Base-by-base conservation (phyloP, 1,140 invertebrate genomes). In the Heliconius hewitsoni region DNA sequence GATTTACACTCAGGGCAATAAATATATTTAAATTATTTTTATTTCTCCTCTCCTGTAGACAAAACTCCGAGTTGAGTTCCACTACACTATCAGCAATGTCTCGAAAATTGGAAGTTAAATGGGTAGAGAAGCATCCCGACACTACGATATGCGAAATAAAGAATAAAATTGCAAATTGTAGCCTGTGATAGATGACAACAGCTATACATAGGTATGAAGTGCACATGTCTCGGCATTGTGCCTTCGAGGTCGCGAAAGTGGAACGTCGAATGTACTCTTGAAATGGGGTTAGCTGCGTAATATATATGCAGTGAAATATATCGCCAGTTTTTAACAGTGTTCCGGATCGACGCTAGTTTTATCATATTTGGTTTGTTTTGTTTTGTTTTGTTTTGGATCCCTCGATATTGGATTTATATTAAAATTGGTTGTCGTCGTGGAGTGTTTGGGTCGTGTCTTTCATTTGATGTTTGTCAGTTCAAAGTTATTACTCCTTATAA, bases 171-270 rank as follows among this genome's bases (percentile, higher is more conserved):
- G 50, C 18, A 52, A 52, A 23, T 23, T 23, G 55, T 57, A 57
- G 55, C 11, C n/a, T 57, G 8, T 57, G n/a, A 11, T 55, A 55
- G 2, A 23, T 23, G 23, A 57, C 3, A 23, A 1, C 19, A 57
- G 3, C 60, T 66, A 30, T 66, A 66, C 8, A 70, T 70, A 55
- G 77, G 75, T 39, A 77, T 50, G 77, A 66, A 42, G 55, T 83
- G 75, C 37, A 42, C 71, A 80, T 78, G 55, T 30, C 74, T 88
- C 82, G 89, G 85, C 88, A 89, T 86, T 88, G 87, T 88, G 78
- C 79, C 55, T 72, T 73, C 85, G 85, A 86, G 89, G 89, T 82
- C 88, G 81, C 77, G 85, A 81, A 90, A 89, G 79, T 89, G 85
- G 88, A 85, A 81, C 89, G 86, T 81, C 79, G 84, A 86, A 85